Conservation (phyloP, 2,113 vertebrate species). For the Colistium nudipinnis region DNA sequence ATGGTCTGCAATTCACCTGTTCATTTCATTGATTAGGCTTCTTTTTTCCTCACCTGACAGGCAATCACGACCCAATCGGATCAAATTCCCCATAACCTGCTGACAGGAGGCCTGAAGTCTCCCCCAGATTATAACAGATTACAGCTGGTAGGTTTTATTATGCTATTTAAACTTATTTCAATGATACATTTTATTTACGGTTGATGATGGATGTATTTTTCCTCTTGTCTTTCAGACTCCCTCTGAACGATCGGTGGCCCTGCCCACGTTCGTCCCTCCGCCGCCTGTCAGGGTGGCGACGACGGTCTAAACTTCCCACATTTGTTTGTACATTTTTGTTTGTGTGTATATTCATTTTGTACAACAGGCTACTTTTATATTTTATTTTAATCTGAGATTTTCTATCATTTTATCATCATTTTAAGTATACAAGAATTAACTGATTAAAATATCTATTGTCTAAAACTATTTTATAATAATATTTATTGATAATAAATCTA, state of each 20-base stretch:
- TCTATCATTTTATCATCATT: slow-evolving; percentile 15
- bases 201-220: neutral
- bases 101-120: slow-evolving; percentile 48
- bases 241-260: slow-evolving; percentile 51
- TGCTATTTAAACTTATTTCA: neutral
- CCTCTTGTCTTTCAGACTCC: slow-evolving; percentile 47
- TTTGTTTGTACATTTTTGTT: neutral
- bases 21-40: too few species aligned
- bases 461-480: neutral
- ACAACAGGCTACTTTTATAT: neutral
- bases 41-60: slow-evolving; percentile 32
- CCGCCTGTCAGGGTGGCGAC: slow-evolving; percentile 75
- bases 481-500: slow-evolving; percentile 32
- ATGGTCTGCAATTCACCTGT: neutral
- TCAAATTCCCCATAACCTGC: slow-evolving; percentile 39
- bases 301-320: slow-evolving; percentile 62
- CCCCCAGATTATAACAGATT: slow-evolving; percentile 68
- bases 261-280: slow-evolving; percentile 64
- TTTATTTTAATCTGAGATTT: slow-evolving; percentile 6
- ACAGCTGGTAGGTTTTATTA: slow-evolving; percentile 35
- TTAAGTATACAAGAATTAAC: neutral
- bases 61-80: slow-evolving; percentile 46
- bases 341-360: slow-evolving; percentile 5
- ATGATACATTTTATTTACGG: neutral
- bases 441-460: neutral